Evolutionary conservation across 2,888 invertebrate species (phyloP).

Genomic region (Chrysopilus asiliformis): DNA sequence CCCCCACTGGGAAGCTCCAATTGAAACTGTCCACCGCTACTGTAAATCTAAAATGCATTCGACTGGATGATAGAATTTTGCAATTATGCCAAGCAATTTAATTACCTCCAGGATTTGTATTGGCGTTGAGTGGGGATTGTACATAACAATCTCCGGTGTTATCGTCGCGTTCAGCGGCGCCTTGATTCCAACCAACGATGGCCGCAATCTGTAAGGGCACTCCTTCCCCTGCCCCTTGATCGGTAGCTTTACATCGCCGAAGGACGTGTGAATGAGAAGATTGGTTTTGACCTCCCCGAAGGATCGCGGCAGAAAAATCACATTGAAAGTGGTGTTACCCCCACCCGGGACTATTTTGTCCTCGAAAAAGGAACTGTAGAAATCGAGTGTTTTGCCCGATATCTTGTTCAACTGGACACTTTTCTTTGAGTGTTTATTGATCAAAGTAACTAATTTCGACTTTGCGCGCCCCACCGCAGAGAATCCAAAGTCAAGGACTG

Average conservation of each 20-base stretch:
- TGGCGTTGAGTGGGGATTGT: conserved; percentile 82
- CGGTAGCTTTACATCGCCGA: conserved; percentile 78
- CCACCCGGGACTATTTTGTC: conserved; percentile 87
- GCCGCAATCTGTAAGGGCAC: conserved; percentile 83
- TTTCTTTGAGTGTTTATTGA: conserved; percentile 74
- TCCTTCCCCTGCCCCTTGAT: conserved; percentile 75
- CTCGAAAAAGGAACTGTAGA: conserved; percentile 95
- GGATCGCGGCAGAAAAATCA: conserved; percentile 87
- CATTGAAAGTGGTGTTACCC: conserved; percentile 89
- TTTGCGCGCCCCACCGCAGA: conserved; percentile 78
- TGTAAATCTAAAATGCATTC: conserved; percentile 50
- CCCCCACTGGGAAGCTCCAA: conserved; percentile 70
- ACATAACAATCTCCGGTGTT: conserved; percentile 77
- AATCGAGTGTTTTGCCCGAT: conserved; percentile 86
- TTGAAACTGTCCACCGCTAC: conserved; percentile 81
- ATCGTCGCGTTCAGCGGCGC: conserved; percentile 86
- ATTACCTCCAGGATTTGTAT: conserved; percentile 68
- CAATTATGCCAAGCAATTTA: too few species aligned
- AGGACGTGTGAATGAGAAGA: conserved; percentile 87
- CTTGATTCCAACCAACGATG: conserved; percentile 69
- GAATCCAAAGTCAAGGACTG: conserved; percentile 41
- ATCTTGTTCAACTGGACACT: conserved; percentile 87
- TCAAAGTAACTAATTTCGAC: conserved; percentile 71
- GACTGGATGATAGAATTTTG: too few species aligned
- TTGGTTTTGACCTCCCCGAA: conserved; percentile 77